A percentile compares a stretch with the other conserved stretches of the same genome.
Evolutionary conservation across 2,888 invertebrate genomes (phyloP).

Genomic region (Cantharis rustica): DNA sequence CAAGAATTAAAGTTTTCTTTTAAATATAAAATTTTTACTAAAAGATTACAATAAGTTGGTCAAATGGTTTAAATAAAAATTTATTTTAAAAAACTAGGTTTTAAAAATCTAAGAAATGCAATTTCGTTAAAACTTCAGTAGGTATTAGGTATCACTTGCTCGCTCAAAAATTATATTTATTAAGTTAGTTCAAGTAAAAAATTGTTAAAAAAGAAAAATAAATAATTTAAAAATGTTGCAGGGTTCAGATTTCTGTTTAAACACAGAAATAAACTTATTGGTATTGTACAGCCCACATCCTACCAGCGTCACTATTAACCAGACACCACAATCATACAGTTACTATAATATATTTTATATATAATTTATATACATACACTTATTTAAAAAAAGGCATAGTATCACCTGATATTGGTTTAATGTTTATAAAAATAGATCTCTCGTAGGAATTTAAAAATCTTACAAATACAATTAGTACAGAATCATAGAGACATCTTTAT

Average conservation of each 20-base stretch:
- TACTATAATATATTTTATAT: conserved; percentile 42
- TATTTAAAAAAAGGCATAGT: conserved; percentile 53
- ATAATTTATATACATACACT: conserved; percentile 33
- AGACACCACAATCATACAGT: conserved; percentile 41
- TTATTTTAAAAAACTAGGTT: not conserved
- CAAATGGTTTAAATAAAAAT: not conserved
- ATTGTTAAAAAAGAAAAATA: not conserved
- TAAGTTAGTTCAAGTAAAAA: not conserved
- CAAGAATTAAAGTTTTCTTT: not conserved
- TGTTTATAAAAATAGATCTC: conserved; percentile 30
- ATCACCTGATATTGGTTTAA: conserved; percentile 52
- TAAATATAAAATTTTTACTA: not conserved
- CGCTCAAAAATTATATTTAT: not conserved
- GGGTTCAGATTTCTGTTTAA: conserved; percentile 37
- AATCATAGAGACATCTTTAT: not conserved
- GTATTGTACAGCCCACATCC: conserved; percentile 44
- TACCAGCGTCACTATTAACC: conserved; percentile 42
- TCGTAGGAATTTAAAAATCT: conserved; percentile 23
- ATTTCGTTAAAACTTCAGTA: not conserved
- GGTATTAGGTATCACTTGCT: not conserved
- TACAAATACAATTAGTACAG: conserved; percentile 8
- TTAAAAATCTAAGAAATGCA: not conserved
- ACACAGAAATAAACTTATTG: conserved; percentile 29
- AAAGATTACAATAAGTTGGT: not conserved
- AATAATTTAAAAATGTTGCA: conserved; percentile 15